These are phyloP conservation scores for Beris morrisii DNA, from an alignment of 2,888 invertebrate species.

Conservation along the genomic window DNA sequence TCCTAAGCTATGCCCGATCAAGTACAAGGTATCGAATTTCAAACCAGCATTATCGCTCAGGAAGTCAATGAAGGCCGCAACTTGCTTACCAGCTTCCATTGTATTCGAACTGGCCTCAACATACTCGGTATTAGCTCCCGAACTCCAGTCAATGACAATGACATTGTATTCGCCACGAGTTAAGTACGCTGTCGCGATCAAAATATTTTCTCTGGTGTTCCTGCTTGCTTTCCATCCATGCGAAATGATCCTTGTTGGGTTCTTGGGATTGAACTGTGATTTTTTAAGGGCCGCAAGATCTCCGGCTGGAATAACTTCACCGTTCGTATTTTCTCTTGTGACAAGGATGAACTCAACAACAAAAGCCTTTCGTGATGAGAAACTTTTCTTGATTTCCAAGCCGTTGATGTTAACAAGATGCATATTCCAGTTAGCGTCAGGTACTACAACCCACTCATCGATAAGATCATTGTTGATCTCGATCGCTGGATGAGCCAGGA, in stretches of 20 bases:
- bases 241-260: slow-evolving; percentile 51
- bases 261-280: slow-evolving; percentile 41
- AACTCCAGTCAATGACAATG: slow-evolving; percentile 64
- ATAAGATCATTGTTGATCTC: not conserved
- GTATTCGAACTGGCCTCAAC: slow-evolving; percentile 58
- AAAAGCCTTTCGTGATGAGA: not conserved
- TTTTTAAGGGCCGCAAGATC: slow-evolving; percentile 36
- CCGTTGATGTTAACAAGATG: slow-evolving; percentile 29
- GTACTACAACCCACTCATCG: slow-evolving; percentile 32
- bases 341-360: slow-evolving; percentile 44
- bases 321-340: slow-evolving; percentile 45
- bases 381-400: not conserved
- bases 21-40: slow-evolving; percentile 57
- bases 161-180: slow-evolving; percentile 62
- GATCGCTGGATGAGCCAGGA: not conserved
- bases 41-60: slow-evolving; percentile 57
- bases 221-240: slow-evolving; percentile 65
- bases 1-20: slow-evolving; percentile 63
- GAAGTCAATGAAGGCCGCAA: slow-evolving; percentile 48
- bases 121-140: slow-evolving; percentile 61
- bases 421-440: slow-evolving; percentile 31
- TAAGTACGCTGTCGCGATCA: slow-evolving; percentile 57
- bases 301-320: slow-evolving; percentile 36
- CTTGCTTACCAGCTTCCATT: slow-evolving; percentile 44
- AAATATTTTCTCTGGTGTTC: slow-evolving; percentile 50